phyloP scores from a whole-genome alignment of 2,888 invertebrate species.

The Hoplodrina ambigua region DNA sequence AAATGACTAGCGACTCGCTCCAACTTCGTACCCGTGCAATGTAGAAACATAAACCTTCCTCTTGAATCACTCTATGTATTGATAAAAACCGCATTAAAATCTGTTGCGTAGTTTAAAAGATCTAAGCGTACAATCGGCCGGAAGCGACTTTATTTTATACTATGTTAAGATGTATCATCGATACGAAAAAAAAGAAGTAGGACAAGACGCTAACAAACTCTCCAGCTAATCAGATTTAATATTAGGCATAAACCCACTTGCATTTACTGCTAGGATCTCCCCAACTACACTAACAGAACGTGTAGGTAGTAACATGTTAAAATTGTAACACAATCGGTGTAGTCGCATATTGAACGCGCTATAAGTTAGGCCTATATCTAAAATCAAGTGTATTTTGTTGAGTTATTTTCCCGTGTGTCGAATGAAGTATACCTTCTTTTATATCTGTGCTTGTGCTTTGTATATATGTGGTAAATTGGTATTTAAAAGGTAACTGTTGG shows the following conservation, averaged over 20 bases:
- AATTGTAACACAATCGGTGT: conserved; percentile 18
- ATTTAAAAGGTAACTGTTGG: conserved; percentile 71
- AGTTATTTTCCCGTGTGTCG: neutral
- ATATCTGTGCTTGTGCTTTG: conserved; percentile 7
- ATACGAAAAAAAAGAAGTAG: no score
- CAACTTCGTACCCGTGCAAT: no score
- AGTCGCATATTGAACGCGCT: conserved; percentile 17
- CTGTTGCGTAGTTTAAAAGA: no score
- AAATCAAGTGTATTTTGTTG: neutral
- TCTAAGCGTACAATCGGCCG: no score
- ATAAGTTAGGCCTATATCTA: neutral
- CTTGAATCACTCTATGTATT: no score
- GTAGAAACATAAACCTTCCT: no score
- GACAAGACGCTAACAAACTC: neutral
- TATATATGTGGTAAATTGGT: conserved; percentile 62
- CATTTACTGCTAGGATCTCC: conserved; percentile 12
- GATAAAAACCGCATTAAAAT: no score
- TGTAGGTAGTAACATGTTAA: conserved; percentile 32
- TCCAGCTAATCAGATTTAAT: neutral
- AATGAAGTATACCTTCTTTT: conserved; percentile 43
- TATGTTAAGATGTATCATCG: no score
- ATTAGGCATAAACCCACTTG: conserved; percentile 17
- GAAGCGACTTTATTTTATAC: no score
- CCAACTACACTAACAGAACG: conserved; percentile 18
- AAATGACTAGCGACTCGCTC: no score